These are phyloP conservation scores for Aeoliscus strigatus DNA, from an alignment of 2,797 vertebrate species.

Conservation along the genomic window DNA sequence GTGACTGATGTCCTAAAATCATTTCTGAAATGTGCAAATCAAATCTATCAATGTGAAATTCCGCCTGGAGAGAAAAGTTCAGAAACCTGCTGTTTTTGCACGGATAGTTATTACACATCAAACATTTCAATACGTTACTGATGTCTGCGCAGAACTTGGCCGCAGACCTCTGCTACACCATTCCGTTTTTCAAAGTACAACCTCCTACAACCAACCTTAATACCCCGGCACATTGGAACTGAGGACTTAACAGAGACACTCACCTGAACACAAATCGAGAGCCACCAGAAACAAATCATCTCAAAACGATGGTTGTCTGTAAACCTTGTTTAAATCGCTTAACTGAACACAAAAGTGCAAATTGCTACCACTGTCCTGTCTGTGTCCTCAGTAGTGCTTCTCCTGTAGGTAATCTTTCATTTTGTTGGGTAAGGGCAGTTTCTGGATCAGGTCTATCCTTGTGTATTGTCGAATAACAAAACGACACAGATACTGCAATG, in stretches of 20 bases:
- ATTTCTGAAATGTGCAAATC: constrained; percentile 28
- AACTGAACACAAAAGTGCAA: constrained; percentile 93
- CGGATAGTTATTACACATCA: constrained; percentile 29
- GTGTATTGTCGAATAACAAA: constrained; percentile 98
- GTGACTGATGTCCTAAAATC: constrained; percentile 5
- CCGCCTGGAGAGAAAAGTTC: constrained; percentile 12
- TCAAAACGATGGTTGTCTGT: constrained; percentile 82
- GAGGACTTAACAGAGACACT: constrained; percentile 59
- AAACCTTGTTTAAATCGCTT: constrained; percentile 87
- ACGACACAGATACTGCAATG: constrained; percentile 96
- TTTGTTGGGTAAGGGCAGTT: constrained; percentile 99
- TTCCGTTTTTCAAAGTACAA: constrained; percentile 34
- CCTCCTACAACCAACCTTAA: constrained; percentile 46
- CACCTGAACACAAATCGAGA: constrained; percentile 74
- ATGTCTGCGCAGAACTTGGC: too few species aligned
- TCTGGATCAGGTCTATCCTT: constrained; percentile 97
- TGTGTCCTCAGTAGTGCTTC: constrained; percentile 96
- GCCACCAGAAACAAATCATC: constrained; percentile 77
- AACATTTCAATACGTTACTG: constrained; percentile 23
- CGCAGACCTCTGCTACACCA: constrained; percentile 29
- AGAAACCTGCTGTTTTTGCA: constrained; percentile 25
- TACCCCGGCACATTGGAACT: constrained; percentile 52
- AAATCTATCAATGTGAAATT: constrained; percentile 5
- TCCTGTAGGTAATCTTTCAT: constrained; percentile 99
- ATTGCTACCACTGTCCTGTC: constrained; percentile 80